Evolutionary conservation across 2,113 vertebrate genomes (phyloP), one percentile per base, ranked within the genome.

Genomic region (Xiphophorus couchianus): DNA sequence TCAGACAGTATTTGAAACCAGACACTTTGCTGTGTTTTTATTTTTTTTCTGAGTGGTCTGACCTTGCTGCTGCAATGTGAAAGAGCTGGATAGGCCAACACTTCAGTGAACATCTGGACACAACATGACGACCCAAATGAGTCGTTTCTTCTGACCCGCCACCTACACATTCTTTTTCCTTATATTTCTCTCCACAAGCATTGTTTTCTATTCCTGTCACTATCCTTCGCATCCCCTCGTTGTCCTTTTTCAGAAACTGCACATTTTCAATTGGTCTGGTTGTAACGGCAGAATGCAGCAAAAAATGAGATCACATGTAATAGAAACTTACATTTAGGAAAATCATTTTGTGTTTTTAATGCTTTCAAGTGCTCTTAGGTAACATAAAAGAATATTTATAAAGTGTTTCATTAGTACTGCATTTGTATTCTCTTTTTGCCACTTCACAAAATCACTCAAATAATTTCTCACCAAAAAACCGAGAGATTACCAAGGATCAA

Each of bases 81-180:
- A 66, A 71, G n/a, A 82, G 73, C 54, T 68, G 74, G 31, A 89
- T 25, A 68, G 66, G 28, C 66, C 66, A 81, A 77, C 66, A 71
- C 71, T 85, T 66, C 71, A 29, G 25, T 77, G 66, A 69, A 88
- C 89, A 92, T 91, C 91, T 90, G 88, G 79, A 65, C 68, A 72
- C 88, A 92, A 88, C 77, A 90, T 89, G 86, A 48, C 75, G 22
- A 11, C n/a, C 39, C 82, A 77, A 60, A 85, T 74, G 73, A 86
- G 74, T 74, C 29, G 25, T 76, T 69, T 61, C 78, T 69, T 73
- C 58, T 39, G 42, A 74, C 54, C n/a, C 74, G 62, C 82, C 81
- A 83, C 77, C 65, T 69, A 44, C 69, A 76, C 37, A 35, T 51
- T 7, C 13, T 27, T 35, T 39, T 60, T 0, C 8, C 17, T 33